Base-by-base conservation (phyloP, 1,140 invertebrate species). In the Philopotamus ludificatus region DNA sequence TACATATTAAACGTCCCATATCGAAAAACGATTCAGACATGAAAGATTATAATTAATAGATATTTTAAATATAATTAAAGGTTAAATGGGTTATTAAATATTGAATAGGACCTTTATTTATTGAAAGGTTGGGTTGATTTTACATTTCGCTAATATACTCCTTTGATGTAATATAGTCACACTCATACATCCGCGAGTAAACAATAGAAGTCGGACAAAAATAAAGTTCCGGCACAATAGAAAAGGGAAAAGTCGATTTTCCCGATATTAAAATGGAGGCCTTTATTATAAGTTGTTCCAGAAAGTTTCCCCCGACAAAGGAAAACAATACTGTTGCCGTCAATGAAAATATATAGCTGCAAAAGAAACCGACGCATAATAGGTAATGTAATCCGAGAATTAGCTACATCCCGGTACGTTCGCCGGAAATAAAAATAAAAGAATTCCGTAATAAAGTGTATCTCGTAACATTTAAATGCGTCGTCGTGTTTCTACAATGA, bases 361-460 rank as follows among this genome's bases (percentile, higher is more conserved):
- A 16, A 47, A 47, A 20, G 44, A 47, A 47, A 20, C 44, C 18
- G 3, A 47, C 51, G 51, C 22, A 54, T 45, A 60, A 60, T 60
- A 42, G 57, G 47, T 60, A 60, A 60, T 60, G 57, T 60, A 60
- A 60, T 28, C 26, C 23, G 57, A 60, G 57, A 60, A 60, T 60
- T 60, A 60, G 57, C 57, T 60, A 47, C 57, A 60, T 60, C 47
- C 39, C 23, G 1, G n/a, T n/a, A n/a, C n/a, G n/a, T n/a, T n/a
- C n/a, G n/a, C 9, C 21, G 57, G 18, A 60, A 60, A 60, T 60
- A n/a, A n/a, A n/a, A 7, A 34, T 34, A 34, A 34, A 34, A 34
- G 28, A 34, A 34, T 12, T 34, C 12, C 28, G 28, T 12, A 7
- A 7, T 34, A 34, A 34, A 34, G 28, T 12, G 4, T 7, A 34